phyloP scores from a whole-genome alignment of 2,113 vertebrate genomes.

The Acrocephalus kingi region DNA sequence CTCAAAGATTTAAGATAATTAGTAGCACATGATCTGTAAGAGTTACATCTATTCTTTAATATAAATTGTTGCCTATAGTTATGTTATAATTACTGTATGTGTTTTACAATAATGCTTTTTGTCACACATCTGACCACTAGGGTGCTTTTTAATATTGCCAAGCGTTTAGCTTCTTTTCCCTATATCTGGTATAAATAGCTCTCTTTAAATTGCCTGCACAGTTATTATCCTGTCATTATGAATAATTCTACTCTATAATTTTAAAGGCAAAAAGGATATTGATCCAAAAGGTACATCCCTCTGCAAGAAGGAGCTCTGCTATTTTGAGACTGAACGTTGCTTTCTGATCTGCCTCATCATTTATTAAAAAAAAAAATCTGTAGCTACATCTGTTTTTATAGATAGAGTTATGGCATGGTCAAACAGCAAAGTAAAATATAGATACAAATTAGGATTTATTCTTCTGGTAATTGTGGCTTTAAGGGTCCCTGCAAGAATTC shows the following conservation, averaged over 20 bases:
- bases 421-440: neutral
- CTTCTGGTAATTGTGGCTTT: neutral
- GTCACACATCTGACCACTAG: neutral
- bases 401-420: neutral
- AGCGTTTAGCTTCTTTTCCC: neutral
- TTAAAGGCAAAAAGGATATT: conserved; percentile 5
- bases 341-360: neutral
- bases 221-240: neutral
- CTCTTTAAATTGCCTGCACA: neutral
- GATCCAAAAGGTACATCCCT: neutral
- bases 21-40: neutral
- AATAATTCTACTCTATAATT: neutral
- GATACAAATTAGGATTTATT: neutral
- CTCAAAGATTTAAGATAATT: neutral
- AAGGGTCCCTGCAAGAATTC: neutral
- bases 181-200: neutral
- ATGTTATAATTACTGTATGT: neutral
- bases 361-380: neutral
- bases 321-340: neutral
- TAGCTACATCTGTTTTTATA: neutral
- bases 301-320: neutral
- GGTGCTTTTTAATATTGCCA: neutral
- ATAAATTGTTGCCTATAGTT: neutral
- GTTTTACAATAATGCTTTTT: neutral
- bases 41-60: neutral